A percentile compares a stretch with the other conserved stretches of the same genome.
Conservation (phyloP, 2,113 vertebrate species). For the Nycticorax nycticorax region DNA sequence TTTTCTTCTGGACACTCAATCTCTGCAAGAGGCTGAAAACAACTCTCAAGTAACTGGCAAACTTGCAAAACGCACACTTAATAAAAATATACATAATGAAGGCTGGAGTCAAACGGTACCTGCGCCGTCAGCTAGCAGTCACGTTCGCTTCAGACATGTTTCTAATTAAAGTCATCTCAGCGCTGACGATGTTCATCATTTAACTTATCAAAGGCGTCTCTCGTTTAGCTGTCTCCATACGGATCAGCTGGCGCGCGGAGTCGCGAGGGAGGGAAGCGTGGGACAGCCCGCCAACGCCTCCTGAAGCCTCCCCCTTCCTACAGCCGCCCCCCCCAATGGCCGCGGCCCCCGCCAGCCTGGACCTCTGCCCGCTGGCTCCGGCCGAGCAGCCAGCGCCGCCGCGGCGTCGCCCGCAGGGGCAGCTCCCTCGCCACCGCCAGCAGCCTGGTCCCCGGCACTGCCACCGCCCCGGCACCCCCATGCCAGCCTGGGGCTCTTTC, state of each 20-base stretch:
- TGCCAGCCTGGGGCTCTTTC: background rate
- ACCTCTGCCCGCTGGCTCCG: background rate
- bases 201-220: background rate
- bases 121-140: background rate
- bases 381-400: background rate
- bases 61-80: background rate
- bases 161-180: background rate
- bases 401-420: background rate
- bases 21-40: background rate
- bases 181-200: background rate
- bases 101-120: background rate
- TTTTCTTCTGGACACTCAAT: background rate
- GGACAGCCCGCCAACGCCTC: background rate
- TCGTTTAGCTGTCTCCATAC: background rate
- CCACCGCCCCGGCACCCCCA: background rate
- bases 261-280: background rate
- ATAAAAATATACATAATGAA: background rate
- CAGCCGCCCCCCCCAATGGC: fast-evolving
- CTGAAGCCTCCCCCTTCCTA: background rate
- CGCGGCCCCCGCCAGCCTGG: fast-evolving
- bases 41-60: background rate
- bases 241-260: background rate
- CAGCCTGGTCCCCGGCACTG: background rate
- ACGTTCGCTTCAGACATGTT: fast-evolving
- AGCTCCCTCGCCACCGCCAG: background rate